Conservation (phyloP, 2,888 invertebrate species). For the Ichneumoninae sp. region DNA sequence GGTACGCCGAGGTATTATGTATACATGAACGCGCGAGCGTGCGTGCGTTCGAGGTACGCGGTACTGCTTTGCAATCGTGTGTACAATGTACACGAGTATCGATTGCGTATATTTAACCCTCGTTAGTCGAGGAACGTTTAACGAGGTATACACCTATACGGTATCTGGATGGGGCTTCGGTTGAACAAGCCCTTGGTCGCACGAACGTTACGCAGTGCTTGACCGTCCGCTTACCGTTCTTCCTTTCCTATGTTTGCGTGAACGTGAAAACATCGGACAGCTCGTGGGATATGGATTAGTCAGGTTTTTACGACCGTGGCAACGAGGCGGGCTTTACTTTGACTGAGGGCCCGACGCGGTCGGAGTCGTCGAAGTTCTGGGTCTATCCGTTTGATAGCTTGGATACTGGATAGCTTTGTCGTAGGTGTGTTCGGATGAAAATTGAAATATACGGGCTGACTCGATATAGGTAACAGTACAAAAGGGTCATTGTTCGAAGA, state of each 20-base stretch:
- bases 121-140: conserved; percentile 51
- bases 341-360: neutral
- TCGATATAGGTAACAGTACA: neutral
- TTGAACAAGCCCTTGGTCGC: conserved; percentile 49
- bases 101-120: conserved; percentile 53
- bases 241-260: neutral
- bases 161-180: conserved; percentile 32
- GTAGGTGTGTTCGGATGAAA: too few relatives aligned
- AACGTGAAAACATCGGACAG: conserved; percentile 61
- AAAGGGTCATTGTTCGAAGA: neutral
- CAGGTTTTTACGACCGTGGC: neutral
- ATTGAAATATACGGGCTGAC: neutral
- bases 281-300: conserved; percentile 14
- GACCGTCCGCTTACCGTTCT: conserved; percentile 61
- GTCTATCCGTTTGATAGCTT: neutral
- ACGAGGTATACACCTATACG: conserved; percentile 43
- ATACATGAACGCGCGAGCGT: conserved; percentile 16
- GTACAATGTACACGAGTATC: conserved; percentile 38
- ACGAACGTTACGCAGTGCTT: conserved; percentile 40
- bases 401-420: too few relatives aligned
- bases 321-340: neutral
- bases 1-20: conserved; percentile 15
- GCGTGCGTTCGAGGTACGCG: conserved; percentile 36
- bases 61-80: conserved; percentile 31
- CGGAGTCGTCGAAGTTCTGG: neutral